These are phyloP conservation scores for Microctenopoma steveboyesi DNA, from an alignment of 2,797 vertebrate genomes.

Conservation along the genomic window DNA sequence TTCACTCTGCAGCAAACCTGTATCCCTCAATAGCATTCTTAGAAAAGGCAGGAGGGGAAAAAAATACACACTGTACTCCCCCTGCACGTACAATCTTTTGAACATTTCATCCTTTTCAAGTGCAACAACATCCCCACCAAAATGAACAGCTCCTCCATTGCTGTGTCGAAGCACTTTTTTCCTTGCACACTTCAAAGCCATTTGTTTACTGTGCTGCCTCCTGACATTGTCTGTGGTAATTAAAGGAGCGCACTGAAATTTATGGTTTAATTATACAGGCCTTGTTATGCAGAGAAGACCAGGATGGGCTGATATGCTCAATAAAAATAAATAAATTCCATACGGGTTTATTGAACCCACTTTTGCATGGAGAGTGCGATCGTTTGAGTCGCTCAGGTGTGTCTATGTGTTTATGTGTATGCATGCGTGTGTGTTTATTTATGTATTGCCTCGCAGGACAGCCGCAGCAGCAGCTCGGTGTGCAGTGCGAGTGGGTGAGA, in stretches of 20 bases:
- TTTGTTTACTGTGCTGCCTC: slow-evolving; percentile 82
- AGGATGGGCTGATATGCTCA: slow-evolving; percentile 79
- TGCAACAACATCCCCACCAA: slow-evolving; percentile 74
- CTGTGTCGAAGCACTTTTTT: slow-evolving; percentile 68
- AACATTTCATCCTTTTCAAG: slow-evolving; percentile 78
- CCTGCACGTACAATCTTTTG: slow-evolving; percentile 64
- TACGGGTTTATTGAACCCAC: slow-evolving; percentile 76
- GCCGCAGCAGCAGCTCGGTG: slow-evolving; percentile 49
- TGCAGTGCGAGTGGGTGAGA: slow-evolving; percentile 69
- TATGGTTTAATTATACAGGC: slow-evolving; percentile 84
- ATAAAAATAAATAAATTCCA: slow-evolving; percentile 84
- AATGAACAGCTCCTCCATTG: slow-evolving; percentile 76
- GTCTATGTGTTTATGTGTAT: slow-evolving; percentile 47
- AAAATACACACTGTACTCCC: slow-evolving; percentile 62
- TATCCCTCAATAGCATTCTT: slow-evolving; percentile 74
- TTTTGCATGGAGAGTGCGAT: slow-evolving; percentile 57
- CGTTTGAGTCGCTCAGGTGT: slow-evolving; percentile 62
- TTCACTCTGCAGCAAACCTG: slow-evolving; percentile 69
- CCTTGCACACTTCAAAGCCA: slow-evolving; percentile 79
- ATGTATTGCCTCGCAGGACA: slow-evolving; percentile 71
- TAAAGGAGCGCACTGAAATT: slow-evolving; percentile 81
- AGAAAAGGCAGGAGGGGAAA: slow-evolving; percentile 50
- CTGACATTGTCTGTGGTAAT: slow-evolving; percentile 84
- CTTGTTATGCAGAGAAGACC: slow-evolving; percentile 82
- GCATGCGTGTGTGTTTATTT: slow-evolving; percentile 69